Conservation (phyloP, 2,888 invertebrate genomes). For the Ornithoptera priamus region DNA sequence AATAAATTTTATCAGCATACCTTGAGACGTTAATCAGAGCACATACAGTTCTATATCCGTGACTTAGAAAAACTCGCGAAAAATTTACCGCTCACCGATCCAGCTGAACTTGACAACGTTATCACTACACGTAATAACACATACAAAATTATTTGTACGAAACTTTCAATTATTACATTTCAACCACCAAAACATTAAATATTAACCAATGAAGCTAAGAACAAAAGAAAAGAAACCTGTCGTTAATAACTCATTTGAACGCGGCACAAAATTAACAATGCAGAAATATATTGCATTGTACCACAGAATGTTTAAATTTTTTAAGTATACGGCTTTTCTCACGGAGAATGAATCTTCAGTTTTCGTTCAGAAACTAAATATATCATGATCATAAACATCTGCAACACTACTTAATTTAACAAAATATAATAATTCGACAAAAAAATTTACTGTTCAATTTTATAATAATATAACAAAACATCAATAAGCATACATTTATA, state of each 20-base stretch:
- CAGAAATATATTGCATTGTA: conserved; percentile 32
- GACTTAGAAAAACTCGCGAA: conserved; percentile 68
- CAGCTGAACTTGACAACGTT: conserved; percentile 78
- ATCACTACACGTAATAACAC: conserved; percentile 51
- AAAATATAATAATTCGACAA: too few relatives aligned
- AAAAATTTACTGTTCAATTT: too few relatives aligned
- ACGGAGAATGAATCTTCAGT: conserved; percentile 13
- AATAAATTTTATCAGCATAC: conserved; percentile 69
- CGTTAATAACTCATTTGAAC: conserved; percentile 23
- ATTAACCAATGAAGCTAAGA: conserved; percentile 29
- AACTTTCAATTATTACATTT: conserved; percentile 29
- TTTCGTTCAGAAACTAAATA: conserved; percentile 18
- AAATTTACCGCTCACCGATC: conserved; percentile 75
- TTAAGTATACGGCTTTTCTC: conserved; percentile 23
- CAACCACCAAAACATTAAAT: conserved; percentile 24
- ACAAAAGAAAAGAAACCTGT: conserved; percentile 27
- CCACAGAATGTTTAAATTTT: conserved; percentile 33
- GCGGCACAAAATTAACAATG: conserved; percentile 31
- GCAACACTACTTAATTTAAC: not conserved
- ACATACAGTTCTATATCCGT: conserved; percentile 65
- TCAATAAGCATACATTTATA: too few relatives aligned
- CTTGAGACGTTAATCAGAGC: conserved; percentile 68
- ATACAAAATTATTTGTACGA: conserved; percentile 31
- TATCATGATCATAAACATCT: not conserved
- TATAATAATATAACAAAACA: too few relatives aligned